Conservation (phyloP, 2,888 invertebrate species). For the Drosophila mercatorum region DNA sequence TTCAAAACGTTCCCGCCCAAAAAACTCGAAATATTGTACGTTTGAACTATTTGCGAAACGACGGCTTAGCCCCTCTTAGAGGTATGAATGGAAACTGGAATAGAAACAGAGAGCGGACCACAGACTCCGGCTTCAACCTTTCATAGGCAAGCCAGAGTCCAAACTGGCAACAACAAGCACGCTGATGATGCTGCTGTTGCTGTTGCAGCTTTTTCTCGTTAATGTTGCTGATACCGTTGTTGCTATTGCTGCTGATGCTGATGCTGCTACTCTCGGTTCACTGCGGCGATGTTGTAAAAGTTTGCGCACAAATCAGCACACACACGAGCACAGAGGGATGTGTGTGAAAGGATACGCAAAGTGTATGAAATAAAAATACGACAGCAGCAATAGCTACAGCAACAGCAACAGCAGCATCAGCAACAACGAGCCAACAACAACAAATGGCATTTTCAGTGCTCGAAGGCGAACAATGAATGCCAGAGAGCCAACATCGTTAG, state of each 20-base stretch:
- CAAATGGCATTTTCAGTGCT: constrained; percentile 75
- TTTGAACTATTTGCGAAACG: constrained; percentile 60
- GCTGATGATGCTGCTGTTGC: constrained; percentile 40
- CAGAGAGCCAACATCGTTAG: constrained; percentile 73
- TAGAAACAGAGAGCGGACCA: constrained; percentile 53
- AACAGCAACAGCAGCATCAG: constrained; percentile 24
- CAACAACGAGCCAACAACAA: constrained; percentile 40
- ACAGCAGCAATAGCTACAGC: constrained; percentile 50
- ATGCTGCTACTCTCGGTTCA: constrained; percentile 66
- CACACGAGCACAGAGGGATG: constrained; percentile 18
- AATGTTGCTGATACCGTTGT: constrained; percentile 65
- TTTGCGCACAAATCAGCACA: constrained; percentile 80
- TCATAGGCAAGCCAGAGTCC: constrained; percentile 78
- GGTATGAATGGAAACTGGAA: constrained; percentile 33
- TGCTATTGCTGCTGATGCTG: constrained; percentile 47
- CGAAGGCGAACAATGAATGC: constrained; percentile 79
- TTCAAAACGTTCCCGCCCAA: constrained; percentile 53
- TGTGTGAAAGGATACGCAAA: constrained; percentile 65
- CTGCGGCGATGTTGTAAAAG: constrained; percentile 77
- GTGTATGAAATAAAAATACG: constrained; percentile 70
- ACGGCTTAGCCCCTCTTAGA: constrained; percentile 30
- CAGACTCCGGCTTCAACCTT: constrained; percentile 77
- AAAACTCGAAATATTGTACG: constrained; percentile 44
- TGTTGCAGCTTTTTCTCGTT: constrained; percentile 55
- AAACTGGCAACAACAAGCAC: constrained; percentile 72